Percentiles rank a stretch among this genome's conserved stretches.
phyloP scores from a whole-genome alignment of 2,113 vertebrate species.

The Marmota flaviventris region DNA sequence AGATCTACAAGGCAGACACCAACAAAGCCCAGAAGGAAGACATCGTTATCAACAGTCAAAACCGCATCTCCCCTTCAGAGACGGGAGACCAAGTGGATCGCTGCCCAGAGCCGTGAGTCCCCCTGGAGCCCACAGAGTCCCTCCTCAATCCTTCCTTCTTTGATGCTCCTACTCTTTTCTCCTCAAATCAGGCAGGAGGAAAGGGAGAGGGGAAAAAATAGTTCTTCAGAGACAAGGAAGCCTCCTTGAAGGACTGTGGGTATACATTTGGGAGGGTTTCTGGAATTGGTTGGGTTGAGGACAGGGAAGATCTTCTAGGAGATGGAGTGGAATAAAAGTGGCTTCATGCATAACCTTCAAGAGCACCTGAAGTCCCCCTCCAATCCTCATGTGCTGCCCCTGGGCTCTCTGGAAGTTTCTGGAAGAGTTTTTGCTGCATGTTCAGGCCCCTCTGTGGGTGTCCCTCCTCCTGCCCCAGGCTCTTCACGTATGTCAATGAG shows the following conservation, averaged over 20 bases:
- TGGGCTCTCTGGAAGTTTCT: neutral
- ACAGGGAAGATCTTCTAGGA: neutral
- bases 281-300: neutral
- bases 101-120: conserved; percentile 90
- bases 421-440: neutral
- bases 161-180: neutral
- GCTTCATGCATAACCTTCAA: neutral
- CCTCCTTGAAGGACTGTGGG: neutral
- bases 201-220: neutral
- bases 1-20: conserved; percentile 89
- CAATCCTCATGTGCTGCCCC: accelerated
- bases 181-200: neutral
- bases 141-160: neutral
- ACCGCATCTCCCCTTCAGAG: conserved; percentile 82
- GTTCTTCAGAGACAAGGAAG: neutral
- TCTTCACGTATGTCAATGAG: conserved; percentile 93
- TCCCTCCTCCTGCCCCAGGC: conserved; percentile 82
- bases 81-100: conserved; percentile 86
- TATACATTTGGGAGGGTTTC: neutral
- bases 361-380: neutral
- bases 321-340: neutral
- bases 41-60: conserved; percentile 91
- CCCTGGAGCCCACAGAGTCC: accelerated
- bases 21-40: conserved; percentile 91
- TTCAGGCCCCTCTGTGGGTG: neutral